Conservation (phyloP, 2,888 invertebrate genomes). For the Cacoxenus indagator region DNA sequence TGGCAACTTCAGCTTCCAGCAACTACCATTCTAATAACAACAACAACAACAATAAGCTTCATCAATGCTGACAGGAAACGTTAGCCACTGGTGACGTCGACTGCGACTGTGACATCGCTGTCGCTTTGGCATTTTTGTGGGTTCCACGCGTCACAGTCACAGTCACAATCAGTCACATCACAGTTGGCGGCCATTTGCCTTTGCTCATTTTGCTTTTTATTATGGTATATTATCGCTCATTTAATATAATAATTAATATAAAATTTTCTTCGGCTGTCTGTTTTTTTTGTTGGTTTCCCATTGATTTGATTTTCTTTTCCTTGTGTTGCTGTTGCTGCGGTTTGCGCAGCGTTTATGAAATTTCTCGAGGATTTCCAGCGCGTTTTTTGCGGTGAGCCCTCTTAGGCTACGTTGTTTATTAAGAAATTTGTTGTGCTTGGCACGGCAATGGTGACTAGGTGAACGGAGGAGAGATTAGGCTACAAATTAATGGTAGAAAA, state of each 20-base stretch:
- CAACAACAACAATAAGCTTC: background rate
- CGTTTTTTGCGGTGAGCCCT: background rate
- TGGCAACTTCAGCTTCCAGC: conserved; percentile 28
- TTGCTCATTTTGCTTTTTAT: background rate
- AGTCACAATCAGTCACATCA: too few relatives aligned
- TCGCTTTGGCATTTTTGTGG: conserved; percentile 7
- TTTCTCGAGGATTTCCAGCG: background rate
- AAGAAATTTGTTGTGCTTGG: too few relatives aligned
- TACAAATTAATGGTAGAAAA: too few relatives aligned
- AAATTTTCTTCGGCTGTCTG: too few relatives aligned
- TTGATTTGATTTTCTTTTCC: background rate
- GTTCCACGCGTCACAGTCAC: background rate
- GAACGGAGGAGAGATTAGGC: too few relatives aligned
- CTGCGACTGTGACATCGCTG: background rate
- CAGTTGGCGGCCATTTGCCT: background rate
- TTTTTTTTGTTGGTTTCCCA: background rate
- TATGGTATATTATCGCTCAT: background rate
- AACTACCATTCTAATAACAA: background rate
- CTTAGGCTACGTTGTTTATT: too few relatives aligned
- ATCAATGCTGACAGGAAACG: too few relatives aligned
- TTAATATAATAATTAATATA: background rate
- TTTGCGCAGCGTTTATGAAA: background rate
- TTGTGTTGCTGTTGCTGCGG: background rate
- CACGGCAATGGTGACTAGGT: too few relatives aligned
- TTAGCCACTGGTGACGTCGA: too few relatives aligned